Conservation (phyloP, 2,113 vertebrate species). For the Electrona antarctica region DNA sequence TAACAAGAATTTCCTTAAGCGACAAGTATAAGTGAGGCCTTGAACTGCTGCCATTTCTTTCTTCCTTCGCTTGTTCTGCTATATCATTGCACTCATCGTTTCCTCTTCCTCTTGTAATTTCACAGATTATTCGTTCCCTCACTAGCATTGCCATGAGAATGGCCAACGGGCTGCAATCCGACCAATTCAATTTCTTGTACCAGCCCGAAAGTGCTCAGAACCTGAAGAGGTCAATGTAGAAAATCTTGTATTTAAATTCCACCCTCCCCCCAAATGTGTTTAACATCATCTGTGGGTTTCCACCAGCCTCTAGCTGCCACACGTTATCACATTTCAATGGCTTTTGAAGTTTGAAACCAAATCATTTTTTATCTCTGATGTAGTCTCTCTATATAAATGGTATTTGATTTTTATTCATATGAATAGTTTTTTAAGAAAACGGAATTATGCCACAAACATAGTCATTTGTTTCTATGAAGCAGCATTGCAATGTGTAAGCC, state of each 20-base stretch:
- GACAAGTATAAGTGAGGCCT: too few relatives aligned
- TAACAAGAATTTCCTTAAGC: too few relatives aligned
- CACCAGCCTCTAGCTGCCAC: neutral
- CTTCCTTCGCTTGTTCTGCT: too few relatives aligned
- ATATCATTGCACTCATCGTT: neutral
- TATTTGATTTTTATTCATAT: too few relatives aligned
- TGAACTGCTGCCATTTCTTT: too few relatives aligned
- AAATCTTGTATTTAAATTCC: constrained; percentile 7
- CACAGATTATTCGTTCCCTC: constrained; percentile 65
- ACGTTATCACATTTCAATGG: neutral
- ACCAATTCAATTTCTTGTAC: constrained; percentile 74
- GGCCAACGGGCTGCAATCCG: constrained; percentile 66
- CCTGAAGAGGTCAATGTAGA: constrained; percentile 71
- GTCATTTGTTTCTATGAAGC: too few relatives aligned
- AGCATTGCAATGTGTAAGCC: too few relatives aligned
- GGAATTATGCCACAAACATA: too few relatives aligned
- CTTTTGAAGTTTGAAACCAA: neutral
- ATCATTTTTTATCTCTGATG: neutral
- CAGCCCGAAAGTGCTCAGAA: constrained; percentile 67
- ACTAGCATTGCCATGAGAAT: constrained; percentile 68
- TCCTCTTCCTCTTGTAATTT: constrained; percentile 43
- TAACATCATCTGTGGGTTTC: neutral
- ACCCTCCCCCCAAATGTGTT: neutral
- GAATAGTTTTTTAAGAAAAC: too few relatives aligned
- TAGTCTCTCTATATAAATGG: too few relatives aligned